Base-by-base conservation (phyloP, 2,888 invertebrate genomes). In the Euphydryas editha region DNA sequence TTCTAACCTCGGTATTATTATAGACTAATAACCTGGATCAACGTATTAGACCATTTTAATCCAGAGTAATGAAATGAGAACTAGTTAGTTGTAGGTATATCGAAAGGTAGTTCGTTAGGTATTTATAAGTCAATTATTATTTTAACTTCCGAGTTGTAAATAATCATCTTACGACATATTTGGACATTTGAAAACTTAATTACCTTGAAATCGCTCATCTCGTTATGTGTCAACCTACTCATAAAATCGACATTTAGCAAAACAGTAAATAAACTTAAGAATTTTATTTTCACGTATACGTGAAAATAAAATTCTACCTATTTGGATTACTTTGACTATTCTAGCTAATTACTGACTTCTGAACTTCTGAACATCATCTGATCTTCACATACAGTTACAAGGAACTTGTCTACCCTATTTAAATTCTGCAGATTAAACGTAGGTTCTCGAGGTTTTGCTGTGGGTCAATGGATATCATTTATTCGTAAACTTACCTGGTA, bases 401-500 rank as follows among this genome's bases (percentile, higher is more conserved):
- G 8, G 1, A 8, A 30, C 30, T 30, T 4, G 30, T 8, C 1
- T 30, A 7, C 30, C 8, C 8, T 30, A 30, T 30, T 30, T 30
- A 30, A 30, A 30, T 30, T 3, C 30, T 30, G 2, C 8, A 1
- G 30, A 30, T 30, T 30, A 30, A 30, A 30, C 30, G 1, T 30
- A 4, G n/a, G 30, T 30, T 30, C 30, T 30, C 30, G 30, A 3
- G 5, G 30, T 30, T 30, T 30, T 8, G 30, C 8, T 30, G 30
- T 30, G 30, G 4, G 1, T 30, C n/a, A 42, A n/a, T 15, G 1
- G n/a, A 1, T 42, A 5, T 42, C n/a, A 15, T 42, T 13, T 15
- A 42, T n/a, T 15, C 7, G 18, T 20, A 17, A 46, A 30, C 72
- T 72, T 76, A 91, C 91, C 91, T 90, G 89, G 74, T 72, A 87